Evolutionary conservation across 2,113 vertebrate species (phyloP).

Genomic region (Australoheros scitulus): DNA sequence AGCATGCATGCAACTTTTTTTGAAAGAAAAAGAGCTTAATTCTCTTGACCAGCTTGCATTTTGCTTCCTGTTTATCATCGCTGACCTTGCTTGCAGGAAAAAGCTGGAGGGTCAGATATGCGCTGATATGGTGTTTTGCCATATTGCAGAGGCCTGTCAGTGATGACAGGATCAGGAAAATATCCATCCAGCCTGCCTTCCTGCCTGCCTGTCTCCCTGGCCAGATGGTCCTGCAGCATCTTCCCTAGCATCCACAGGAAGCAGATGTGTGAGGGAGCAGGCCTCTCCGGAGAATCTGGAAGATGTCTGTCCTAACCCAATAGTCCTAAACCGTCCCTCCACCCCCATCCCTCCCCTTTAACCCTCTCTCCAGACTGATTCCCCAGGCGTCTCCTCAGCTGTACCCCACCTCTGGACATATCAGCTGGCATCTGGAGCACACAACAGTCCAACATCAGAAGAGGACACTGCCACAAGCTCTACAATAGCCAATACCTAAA

Average conservation of each 20-base stretch:
- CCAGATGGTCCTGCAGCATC: slow-evolving; percentile 78
- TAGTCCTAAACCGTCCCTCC: slow-evolving; percentile 47
- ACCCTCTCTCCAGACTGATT: slow-evolving; percentile 40
- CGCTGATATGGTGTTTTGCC: slow-evolving; percentile 75
- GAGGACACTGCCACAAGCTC: slow-evolving; percentile 42
- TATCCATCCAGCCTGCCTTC: slow-evolving; percentile 41
- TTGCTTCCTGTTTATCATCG: slow-evolving; percentile 54
- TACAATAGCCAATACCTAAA: slow-evolving; percentile 22
- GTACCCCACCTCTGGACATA: slow-evolving; percentile 64
- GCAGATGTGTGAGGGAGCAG: slow-evolving; percentile 76
- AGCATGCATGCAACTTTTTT: not conserved
- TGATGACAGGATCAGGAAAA: slow-evolving; percentile 58
- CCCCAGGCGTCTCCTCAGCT: slow-evolving; percentile 61
- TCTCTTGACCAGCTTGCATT: slow-evolving; percentile 56
- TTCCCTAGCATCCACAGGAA: slow-evolving; percentile 64
- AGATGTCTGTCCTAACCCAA: slow-evolving; percentile 53
- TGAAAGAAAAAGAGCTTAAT: slow-evolving; percentile 12
- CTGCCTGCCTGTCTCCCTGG: slow-evolving; percentile 37
- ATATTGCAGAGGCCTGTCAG: slow-evolving; percentile 70
- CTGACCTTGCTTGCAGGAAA: slow-evolving; percentile 74
- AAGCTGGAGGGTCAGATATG: slow-evolving; percentile 69
- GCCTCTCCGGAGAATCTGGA: slow-evolving; percentile 68
- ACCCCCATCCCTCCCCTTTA: slow-evolving; percentile 8
- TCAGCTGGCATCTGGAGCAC: slow-evolving; percentile 57
- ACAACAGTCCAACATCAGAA: slow-evolving; percentile 17